Conservation (phyloP, 2,113 vertebrate genomes). For the Tachysurus fulvidraco region DNA sequence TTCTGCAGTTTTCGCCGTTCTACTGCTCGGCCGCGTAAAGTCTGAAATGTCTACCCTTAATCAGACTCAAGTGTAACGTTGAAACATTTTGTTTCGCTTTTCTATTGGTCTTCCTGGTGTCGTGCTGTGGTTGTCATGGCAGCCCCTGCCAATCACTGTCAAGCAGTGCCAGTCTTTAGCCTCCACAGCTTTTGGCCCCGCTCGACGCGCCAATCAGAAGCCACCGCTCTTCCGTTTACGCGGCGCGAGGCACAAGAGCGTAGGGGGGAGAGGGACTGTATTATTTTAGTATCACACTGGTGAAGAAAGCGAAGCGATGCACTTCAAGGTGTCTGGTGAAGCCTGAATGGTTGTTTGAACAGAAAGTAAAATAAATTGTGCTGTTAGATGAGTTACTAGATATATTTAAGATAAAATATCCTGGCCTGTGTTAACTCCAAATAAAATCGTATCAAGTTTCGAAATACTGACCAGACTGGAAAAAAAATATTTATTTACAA, state of each 20-base stretch:
- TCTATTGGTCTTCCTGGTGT: constrained; percentile 88
- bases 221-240: constrained; percentile 67
- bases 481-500: background rate
- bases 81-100: constrained; percentile 83
- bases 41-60: constrained; percentile 82
- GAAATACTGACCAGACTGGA: no score
- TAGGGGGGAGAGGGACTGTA: background rate
- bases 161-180: constrained; percentile 83
- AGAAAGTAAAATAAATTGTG: background rate
- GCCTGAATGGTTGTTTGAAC: background rate
- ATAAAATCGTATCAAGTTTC: background rate
- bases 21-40: constrained; percentile 80
- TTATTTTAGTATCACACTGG: background rate
- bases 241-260: background rate
- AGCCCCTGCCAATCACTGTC: constrained; percentile 92
- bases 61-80: constrained; percentile 86
- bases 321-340: constrained; percentile 9
- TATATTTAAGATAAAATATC: background rate
- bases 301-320: constrained; percentile 19
- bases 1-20: constrained; percentile 77
- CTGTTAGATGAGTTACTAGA: background rate
- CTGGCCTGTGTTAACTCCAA: background rate
- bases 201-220: constrained; percentile 76
- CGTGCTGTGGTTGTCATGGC: constrained; percentile 87
- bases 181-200: constrained; percentile 54